phyloP scores from a whole-genome alignment of 2,797 vertebrate species.

The Crypturellus tataupa region DNA sequence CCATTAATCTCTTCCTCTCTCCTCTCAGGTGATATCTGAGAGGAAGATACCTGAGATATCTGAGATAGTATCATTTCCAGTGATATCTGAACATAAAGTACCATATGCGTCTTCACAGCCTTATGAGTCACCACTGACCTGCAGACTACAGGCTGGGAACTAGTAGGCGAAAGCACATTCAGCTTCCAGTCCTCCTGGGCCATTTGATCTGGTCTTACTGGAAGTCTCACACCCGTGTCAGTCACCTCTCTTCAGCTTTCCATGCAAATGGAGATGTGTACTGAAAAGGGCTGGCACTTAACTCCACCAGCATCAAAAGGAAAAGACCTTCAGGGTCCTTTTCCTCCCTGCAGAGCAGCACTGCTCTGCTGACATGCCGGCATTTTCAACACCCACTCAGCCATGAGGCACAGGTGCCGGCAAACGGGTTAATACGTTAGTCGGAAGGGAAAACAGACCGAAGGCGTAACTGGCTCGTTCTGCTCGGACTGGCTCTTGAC shows the following conservation, averaged over 20 bases:
- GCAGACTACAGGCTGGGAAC: not conserved
- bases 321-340: accelerated
- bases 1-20: too few relatives aligned
- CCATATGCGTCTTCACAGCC: not conserved
- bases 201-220: not conserved
- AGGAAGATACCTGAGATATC: too few relatives aligned
- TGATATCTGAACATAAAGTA: not conserved
- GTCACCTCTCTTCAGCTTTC: not conserved
- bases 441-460: not conserved
- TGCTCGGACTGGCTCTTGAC: not conserved
- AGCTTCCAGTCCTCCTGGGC: not conserved
- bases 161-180: not conserved
- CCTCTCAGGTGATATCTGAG: too few relatives aligned
- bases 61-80: not conserved
- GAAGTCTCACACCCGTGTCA: not conserved
- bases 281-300: not conserved
- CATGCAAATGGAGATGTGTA: not conserved
- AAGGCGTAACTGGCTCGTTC: not conserved
- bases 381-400: not conserved
- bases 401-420: not conserved
- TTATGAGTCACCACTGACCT: not conserved
- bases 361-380: not conserved
- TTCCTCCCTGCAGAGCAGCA: not conserved
- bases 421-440: not conserved
- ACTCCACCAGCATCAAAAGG: not conserved